These are phyloP conservation scores for Drosophila infuscata DNA, from an alignment of 2,888 invertebrate genomes.

Conservation along the genomic window DNA sequence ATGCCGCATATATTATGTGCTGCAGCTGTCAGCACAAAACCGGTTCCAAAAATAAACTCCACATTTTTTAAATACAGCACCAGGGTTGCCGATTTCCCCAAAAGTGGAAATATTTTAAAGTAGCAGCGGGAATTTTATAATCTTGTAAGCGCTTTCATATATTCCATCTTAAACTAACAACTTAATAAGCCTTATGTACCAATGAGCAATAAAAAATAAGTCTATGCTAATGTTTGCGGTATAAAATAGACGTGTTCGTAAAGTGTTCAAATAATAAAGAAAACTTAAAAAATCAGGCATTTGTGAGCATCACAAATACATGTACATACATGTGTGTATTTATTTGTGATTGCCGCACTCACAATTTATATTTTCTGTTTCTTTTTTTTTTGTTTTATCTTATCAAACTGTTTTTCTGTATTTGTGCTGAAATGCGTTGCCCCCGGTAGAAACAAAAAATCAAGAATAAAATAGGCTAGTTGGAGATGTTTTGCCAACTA, in stretches of 20 bases:
- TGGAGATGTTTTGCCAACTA: slow-evolving; percentile 33
- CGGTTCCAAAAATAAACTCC: slow-evolving; percentile 69
- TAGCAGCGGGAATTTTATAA: background rate
- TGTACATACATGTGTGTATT: slow-evolving; percentile 11
- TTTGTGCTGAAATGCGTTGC: slow-evolving; percentile 49
- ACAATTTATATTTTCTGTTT: background rate
- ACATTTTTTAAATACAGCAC: slow-evolving; percentile 25
- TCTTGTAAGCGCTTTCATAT: background rate
- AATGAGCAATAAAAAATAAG: background rate
- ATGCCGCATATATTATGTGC: slow-evolving; percentile 38
- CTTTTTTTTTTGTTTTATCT: background rate
- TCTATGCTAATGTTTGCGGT: background rate
- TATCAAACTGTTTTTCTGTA: slow-evolving; percentile 29
- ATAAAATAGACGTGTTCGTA: background rate
- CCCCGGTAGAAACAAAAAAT: slow-evolving; percentile 34
- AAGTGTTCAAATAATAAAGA: background rate
- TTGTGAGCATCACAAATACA: slow-evolving; percentile 12
- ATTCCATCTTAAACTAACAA: background rate
- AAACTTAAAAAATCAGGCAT: background rate
- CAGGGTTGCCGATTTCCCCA: background rate
- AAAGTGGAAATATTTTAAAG: background rate
- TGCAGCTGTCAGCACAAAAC: slow-evolving; percentile 67
- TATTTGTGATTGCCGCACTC: slow-evolving; percentile 28
- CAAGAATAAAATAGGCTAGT: slow-evolving; percentile 45
- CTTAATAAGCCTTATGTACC: background rate